Conservation (phyloP, 2,797 vertebrate genomes). For the Apogon talboti region DNA sequence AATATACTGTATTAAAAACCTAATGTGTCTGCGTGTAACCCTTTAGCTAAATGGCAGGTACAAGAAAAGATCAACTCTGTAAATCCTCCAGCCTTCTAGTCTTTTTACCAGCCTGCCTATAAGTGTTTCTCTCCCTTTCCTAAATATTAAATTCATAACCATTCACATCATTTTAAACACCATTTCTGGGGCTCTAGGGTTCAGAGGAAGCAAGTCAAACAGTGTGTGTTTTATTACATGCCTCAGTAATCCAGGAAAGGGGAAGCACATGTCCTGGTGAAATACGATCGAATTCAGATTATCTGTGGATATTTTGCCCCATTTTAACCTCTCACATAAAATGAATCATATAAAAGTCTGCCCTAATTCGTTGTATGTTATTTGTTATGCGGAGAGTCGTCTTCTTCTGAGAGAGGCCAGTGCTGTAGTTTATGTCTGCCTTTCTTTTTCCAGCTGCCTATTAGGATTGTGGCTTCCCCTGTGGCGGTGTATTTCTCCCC, state of each 20-base stretch:
- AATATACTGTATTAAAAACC: too few species aligned
- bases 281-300: slow-evolving; percentile 83
- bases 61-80: neutral
- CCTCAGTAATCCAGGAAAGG: slow-evolving; percentile 82
- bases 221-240: slow-evolving; percentile 83
- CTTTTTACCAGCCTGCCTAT: slow-evolving; percentile 23
- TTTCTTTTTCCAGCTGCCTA: slow-evolving; percentile 75
- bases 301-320: slow-evolving; percentile 75
- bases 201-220: slow-evolving; percentile 77
- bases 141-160: slow-evolving; percentile 67
- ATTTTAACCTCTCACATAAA: slow-evolving; percentile 74
- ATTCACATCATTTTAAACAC: slow-evolving; percentile 70
- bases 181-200: slow-evolving; percentile 70
- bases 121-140: slow-evolving; percentile 26
- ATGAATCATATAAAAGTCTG: slow-evolving; percentile 79
- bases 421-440: slow-evolving; percentile 58
- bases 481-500: slow-evolving; percentile 62
- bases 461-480: slow-evolving; percentile 73
- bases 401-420: slow-evolving; percentile 33
- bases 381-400: slow-evolving; percentile 55
- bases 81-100: slow-evolving; percentile 1
- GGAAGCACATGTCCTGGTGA: slow-evolving; percentile 82
- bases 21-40: neutral
- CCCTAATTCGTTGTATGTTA: slow-evolving; percentile 58
- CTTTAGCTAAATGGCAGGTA: neutral